Evolutionary conservation across 2,888 invertebrate species (phyloP), one percentile per base, ranked within the genome.

Genomic region (Darwinula stevensoni): DNA sequence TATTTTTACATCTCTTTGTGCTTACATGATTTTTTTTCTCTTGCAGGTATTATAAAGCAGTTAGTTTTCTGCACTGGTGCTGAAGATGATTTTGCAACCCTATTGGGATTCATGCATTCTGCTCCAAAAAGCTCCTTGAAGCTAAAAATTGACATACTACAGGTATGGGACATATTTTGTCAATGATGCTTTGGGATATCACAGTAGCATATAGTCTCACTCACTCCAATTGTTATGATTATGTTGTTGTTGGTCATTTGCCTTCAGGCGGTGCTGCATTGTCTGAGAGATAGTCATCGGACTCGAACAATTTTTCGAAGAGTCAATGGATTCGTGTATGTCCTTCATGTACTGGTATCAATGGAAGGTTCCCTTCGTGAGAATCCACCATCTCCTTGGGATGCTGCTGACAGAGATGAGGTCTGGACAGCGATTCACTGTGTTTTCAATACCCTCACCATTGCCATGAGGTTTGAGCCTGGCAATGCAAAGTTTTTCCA

Each of bases 401-500:
- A 56, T 36, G 47, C 49, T 18, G 31, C 29, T 5, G 22, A 27
- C 27, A n/a, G n/a, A n/a, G n/a, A n/a, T n/a, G 74, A 78, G 44
- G 61, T 75, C 42, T 54, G 86, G 34, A 62, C 68, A 31, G 53
- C 88, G 34, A 56, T 88, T 35, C 70, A 75, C 45, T 67, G 78
- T 34, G 80, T 88, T 6, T 88, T 91, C 53, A 78, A 80, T 47
- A 84, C 86, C 0, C 65, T 97, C 40, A 78, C 82, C 36, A 80
- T 88, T 1, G 88, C 91, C 2, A 94, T 97, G 94, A 62, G 97
- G 41, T 97, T 88, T 49, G 97, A 97, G 51, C 97, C 97, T 2
- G 91, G 91, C 1, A 97, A 97, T 52, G 94, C 94, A 0, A 86
- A 86, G 50, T 84, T 86, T 57, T 97, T 97, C 57, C 72, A 84